These are phyloP conservation scores for Diarsia brunnea DNA, from an alignment of 2,888 invertebrate species.

Conservation along the genomic window DNA sequence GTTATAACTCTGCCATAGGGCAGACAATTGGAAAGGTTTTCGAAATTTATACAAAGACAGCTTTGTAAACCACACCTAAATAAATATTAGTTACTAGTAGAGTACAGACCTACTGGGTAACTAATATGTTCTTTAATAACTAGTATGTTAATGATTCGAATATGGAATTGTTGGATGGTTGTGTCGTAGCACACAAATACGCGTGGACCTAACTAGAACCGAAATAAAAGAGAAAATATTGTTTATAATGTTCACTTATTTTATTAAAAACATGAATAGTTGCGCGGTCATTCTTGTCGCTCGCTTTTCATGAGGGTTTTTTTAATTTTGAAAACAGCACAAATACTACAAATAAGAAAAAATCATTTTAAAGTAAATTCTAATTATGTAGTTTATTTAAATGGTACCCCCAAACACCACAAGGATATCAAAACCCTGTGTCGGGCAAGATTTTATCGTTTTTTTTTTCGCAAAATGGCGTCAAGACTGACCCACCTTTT, in stretches of 20 bases:
- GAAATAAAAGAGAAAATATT: neutral
- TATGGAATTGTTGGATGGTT: conserved; percentile 12
- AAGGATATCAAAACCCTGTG: neutral
- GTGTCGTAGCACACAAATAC: conserved; percentile 12
- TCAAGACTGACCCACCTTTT: neutral
- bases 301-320: neutral
- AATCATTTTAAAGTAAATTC: neutral
- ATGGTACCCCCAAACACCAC: neutral
- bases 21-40: conserved; percentile 3
- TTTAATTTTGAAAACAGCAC: neutral
- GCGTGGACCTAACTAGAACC: neutral
- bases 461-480: neutral
- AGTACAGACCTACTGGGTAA: too few species aligned
- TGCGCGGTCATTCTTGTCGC: conserved; percentile 15
- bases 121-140: neutral
- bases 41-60: conserved; percentile 41
- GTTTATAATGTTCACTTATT: neutral
- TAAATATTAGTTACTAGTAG: too few species aligned
- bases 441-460: neutral
- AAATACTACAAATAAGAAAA: neutral
- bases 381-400: neutral
- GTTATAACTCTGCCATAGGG: neutral
- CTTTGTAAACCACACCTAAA: too few species aligned
- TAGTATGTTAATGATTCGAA: neutral
- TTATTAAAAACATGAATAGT: neutral